These are phyloP conservation scores for Pomatorhinus ruficollis DNA, from an alignment of 2,113 vertebrate genomes.

Conservation along the genomic window DNA sequence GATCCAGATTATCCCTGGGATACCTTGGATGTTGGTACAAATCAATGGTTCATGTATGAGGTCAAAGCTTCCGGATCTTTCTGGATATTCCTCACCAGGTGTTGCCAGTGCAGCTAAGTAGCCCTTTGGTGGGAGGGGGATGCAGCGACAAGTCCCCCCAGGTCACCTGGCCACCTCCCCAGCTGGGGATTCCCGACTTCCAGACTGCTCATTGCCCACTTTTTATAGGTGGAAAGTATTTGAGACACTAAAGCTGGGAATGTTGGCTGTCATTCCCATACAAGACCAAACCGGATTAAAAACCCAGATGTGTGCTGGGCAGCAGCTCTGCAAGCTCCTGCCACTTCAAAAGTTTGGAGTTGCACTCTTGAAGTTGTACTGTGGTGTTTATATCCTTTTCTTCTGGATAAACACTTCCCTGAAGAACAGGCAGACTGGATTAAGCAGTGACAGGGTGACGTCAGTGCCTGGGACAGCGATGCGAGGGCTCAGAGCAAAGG, in stretches of 20 bases:
- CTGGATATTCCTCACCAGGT: background rate
- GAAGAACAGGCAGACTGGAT: background rate
- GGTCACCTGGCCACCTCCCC: background rate
- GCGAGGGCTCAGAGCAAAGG: background rate
- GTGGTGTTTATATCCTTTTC: fast-evolving
- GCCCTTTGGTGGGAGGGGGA: background rate
- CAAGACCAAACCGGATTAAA: background rate
- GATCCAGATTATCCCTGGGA: background rate
- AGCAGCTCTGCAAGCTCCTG: background rate
- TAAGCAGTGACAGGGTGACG: background rate
- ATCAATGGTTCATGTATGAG: fast-evolving
- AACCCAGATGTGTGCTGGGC: fast-evolving
- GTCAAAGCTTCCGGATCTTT: background rate
- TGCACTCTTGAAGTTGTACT: background rate
- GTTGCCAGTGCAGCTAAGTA: fast-evolving
- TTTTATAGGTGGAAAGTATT: background rate
- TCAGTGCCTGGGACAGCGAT: fast-evolving
- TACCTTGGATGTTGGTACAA: background rate
- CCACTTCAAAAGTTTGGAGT: background rate
- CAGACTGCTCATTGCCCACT: background rate
- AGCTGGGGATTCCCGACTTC: fast-evolving
- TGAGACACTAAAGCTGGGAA: background rate
- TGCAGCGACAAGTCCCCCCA: background rate
- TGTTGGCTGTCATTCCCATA: background rate
- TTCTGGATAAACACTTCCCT: background rate